phyloP scores from a whole-genome alignment of 2,113 vertebrate genomes.

The Trochalopteron elliotii region DNA sequence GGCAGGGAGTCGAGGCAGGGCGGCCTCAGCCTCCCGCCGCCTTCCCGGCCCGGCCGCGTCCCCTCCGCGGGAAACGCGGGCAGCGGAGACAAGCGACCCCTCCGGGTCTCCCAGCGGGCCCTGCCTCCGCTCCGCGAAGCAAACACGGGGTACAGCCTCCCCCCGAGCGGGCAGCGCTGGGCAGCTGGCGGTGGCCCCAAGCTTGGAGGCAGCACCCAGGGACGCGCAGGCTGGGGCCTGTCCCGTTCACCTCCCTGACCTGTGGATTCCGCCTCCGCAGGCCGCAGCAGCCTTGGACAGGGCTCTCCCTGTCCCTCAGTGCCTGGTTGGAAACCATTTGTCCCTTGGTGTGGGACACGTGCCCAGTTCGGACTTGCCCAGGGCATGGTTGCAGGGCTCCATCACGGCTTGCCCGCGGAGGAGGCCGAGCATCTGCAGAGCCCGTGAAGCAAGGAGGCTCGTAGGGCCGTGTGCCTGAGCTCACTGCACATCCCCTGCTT shows the following conservation, averaged over 20 bases:
- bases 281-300: accelerated
- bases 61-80: accelerated
- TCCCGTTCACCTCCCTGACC: too few relatives aligned
- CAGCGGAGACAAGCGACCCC: accelerated
- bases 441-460: not conserved
- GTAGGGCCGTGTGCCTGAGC: accelerated
- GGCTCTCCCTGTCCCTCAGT: accelerated
- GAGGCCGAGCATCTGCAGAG: not conserved
- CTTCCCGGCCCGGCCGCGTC: accelerated
- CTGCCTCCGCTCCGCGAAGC: not conserved
- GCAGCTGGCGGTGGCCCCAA: not conserved
- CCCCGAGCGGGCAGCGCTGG: not conserved
- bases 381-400: not conserved
- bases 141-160: accelerated
- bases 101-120: not conserved
- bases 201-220: not conserved
- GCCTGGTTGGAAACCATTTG: not conserved
- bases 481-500: accelerated
- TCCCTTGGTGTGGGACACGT: accelerated
- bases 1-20: not conserved
- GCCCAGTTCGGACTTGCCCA: accelerated
- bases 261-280: not conserved
- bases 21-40: accelerated
- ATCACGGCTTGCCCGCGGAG: accelerated
- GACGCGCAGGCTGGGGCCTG: too few relatives aligned